Evolutionary conservation across 1,140 invertebrate species (phyloP).

Genomic region (Trichonephila inaurata): DNA sequence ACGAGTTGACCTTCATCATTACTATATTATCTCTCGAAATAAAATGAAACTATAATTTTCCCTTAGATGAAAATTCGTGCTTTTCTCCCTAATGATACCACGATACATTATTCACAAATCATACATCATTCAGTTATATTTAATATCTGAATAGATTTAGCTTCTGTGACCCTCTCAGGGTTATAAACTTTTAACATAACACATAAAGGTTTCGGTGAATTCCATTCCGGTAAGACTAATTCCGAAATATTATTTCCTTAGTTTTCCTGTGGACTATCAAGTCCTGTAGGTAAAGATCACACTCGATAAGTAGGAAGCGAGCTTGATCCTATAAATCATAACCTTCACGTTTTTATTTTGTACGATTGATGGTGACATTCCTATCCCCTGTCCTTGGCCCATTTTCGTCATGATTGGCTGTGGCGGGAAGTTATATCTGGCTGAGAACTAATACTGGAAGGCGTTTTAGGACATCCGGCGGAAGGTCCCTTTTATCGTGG

Average conservation of each 20-base stretch:
- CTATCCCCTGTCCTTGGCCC: neutral
- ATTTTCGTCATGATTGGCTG: slow-evolving; percentile 11
- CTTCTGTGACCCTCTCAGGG: too few species aligned
- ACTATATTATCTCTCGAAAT: too few species aligned
- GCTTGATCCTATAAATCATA: neutral
- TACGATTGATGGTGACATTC: neutral
- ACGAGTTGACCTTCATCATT: too few species aligned
- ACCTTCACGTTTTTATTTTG: neutral
- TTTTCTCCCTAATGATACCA: too few species aligned
- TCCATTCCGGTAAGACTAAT: neutral
- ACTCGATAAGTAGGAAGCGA: neutral
- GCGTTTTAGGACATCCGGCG: slow-evolving; percentile 18
- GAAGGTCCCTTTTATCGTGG: slow-evolving; percentile 2
- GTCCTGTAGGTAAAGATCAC: neutral
- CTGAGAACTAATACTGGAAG: neutral
- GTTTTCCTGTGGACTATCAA: neutral
- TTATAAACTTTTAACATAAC: neutral
- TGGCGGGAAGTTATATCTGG: slow-evolving; percentile 18
- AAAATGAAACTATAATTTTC: too few species aligned
- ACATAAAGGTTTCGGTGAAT: neutral
- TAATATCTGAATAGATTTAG: neutral
- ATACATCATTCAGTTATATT: neutral
- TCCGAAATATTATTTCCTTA: neutral
- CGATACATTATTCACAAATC: neutral
- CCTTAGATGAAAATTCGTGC: too few species aligned